Conservation (phyloP, 2,888 invertebrate species). For the Amaurobius ferox region DNA sequence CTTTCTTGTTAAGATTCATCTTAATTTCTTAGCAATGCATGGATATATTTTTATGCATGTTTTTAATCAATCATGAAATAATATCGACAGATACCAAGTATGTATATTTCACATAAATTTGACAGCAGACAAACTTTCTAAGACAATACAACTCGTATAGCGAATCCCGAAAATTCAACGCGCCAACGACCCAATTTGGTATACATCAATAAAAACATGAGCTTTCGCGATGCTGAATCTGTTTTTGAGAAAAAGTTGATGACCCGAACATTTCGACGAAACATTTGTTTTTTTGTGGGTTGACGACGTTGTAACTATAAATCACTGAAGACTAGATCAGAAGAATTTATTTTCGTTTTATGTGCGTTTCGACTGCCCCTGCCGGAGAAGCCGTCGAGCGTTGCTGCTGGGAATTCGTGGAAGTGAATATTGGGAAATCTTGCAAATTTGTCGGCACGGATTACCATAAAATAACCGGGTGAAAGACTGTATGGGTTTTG, state of each 20-base stretch:
- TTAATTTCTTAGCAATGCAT: too few species aligned
- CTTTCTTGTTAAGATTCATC: too few species aligned
- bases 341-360: slow-evolving; percentile 53
- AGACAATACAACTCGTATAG: not conserved
- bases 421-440: slow-evolving; percentile 12
- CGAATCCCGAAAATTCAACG: not conserved
- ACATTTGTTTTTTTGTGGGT: slow-evolving; percentile 36
- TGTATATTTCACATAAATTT: too few species aligned
- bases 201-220: slow-evolving; percentile 34
- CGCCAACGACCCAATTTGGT: slow-evolving; percentile 43
- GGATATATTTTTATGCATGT: too few species aligned
- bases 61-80: too few species aligned
- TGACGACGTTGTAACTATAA: slow-evolving; percentile 49
- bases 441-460: not conserved
- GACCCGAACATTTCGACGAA: slow-evolving; percentile 63
- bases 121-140: too few species aligned
- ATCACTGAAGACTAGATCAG: slow-evolving; percentile 52
- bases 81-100: too few species aligned
- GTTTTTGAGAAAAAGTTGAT: slow-evolving; percentile 59
- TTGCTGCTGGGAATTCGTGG: slow-evolving; percentile 22
- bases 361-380: slow-evolving; percentile 27
- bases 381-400: slow-evolving; percentile 34
- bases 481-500: too few species aligned
- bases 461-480: not conserved
- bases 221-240: slow-evolving; percentile 11